Percentiles rank a stretch among this genome's conserved stretches.
These are phyloP conservation scores for Cossypha polioptera DNA, from an alignment of 2,797 vertebrate genomes.

Conservation along the genomic window DNA sequence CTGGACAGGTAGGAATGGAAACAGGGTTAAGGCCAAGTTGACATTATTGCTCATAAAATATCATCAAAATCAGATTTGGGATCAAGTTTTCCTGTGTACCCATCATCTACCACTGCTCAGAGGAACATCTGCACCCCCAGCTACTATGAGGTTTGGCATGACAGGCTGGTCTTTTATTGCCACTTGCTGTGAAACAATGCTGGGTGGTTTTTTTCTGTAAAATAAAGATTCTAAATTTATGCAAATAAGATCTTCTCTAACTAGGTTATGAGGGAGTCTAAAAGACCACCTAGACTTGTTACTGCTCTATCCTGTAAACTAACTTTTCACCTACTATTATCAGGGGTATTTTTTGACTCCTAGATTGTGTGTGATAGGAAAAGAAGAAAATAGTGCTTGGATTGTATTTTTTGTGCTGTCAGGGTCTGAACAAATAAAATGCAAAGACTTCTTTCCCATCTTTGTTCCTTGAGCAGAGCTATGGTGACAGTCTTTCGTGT, in stretches of 20 bases:
- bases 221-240: background rate
- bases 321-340: background rate
- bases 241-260: background rate
- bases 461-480: background rate
- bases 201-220: accelerated
- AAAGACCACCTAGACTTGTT: background rate
- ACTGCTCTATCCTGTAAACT: background rate
- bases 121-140: background rate
- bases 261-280: background rate
- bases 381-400: background rate
- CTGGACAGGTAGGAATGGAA: background rate
- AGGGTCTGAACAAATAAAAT: background rate
- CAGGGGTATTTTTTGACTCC: background rate
- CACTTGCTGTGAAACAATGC: background rate
- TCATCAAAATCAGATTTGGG: background rate
- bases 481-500: background rate
- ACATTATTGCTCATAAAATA: background rate
- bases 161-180: background rate
- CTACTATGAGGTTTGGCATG: accelerated
- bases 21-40: accelerated
- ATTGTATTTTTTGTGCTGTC: background rate
- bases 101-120: background rate
- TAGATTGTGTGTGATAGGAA: background rate
- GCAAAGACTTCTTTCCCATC: background rate
- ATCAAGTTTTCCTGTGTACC: background rate